These are phyloP conservation scores for Oscheius sp. DNA, from an alignment of 2,888 invertebrate species.

Conservation along the genomic window DNA sequence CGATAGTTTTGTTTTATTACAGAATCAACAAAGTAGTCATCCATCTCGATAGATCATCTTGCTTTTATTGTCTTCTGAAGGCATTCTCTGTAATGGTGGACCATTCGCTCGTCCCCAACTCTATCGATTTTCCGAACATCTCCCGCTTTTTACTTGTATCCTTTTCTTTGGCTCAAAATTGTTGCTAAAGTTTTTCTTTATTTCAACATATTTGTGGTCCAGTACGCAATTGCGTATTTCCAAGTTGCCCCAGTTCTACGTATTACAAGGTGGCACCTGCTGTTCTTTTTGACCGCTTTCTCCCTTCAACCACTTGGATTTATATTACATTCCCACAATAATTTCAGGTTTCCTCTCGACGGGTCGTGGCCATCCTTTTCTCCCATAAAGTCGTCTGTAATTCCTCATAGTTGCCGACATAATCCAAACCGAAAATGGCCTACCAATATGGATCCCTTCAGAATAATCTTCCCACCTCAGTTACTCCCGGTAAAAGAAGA, in stretches of 20 bases:
- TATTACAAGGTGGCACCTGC: slow-evolving; percentile 7
- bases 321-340: background rate
- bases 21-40: too few relatives aligned
- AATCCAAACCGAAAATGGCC: background rate
- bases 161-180: too few relatives aligned
- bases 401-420: background rate
- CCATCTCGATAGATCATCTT: too few relatives aligned
- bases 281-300: background rate
- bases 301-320: background rate
- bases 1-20: too few relatives aligned
- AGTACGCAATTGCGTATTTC: too few relatives aligned
- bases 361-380: background rate
- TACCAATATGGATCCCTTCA: slow-evolving; percentile 13
- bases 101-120: too few relatives aligned
- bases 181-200: too few relatives aligned
- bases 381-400: background rate
- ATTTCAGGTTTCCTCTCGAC: background rate
- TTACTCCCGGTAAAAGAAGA: background rate
- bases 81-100: too few relatives aligned
- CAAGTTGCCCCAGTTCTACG: background rate
- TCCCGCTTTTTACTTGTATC: too few relatives aligned
- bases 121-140: too few relatives aligned
- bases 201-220: too few relatives aligned
- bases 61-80: too few relatives aligned
- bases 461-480: background rate